phyloP scores from a whole-genome alignment of 2,797 vertebrate genomes.

The Pteronotus mesoamericanus region DNA sequence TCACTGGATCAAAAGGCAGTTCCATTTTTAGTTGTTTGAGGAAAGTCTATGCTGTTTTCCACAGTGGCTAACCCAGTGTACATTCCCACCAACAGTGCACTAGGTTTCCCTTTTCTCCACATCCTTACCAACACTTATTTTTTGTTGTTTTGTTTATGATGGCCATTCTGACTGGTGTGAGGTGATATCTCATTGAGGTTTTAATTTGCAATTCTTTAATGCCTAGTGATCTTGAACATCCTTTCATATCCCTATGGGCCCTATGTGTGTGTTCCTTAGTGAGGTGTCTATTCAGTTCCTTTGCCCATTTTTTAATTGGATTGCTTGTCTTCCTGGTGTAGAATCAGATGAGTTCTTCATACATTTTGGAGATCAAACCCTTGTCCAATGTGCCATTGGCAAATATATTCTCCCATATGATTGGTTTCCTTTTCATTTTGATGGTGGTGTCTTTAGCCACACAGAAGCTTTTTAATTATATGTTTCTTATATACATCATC shows the following conservation, averaged over 20 bases:
- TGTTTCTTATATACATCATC: constrained; percentile 11
- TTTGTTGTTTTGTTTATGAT: neutral
- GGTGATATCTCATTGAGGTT: neutral
- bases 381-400: neutral
- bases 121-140: neutral
- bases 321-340: neutral
- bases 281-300: neutral
- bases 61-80: neutral
- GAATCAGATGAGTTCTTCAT: neutral
- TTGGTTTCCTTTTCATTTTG: neutral
- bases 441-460: neutral
- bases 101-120: neutral
- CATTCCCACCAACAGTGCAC: neutral
- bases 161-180: neutral
- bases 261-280: neutral
- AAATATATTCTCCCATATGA: neutral
- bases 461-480: neutral
- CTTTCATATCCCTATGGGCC: neutral
- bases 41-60: neutral
- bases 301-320: neutral
- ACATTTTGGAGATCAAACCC: neutral
- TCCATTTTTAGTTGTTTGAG: neutral
- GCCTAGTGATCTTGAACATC: neutral
- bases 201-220: neutral
- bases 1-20: neutral